Base-by-base conservation (phyloP, 1,140 invertebrate species). In the Saccostrea cuccullata region DNA sequence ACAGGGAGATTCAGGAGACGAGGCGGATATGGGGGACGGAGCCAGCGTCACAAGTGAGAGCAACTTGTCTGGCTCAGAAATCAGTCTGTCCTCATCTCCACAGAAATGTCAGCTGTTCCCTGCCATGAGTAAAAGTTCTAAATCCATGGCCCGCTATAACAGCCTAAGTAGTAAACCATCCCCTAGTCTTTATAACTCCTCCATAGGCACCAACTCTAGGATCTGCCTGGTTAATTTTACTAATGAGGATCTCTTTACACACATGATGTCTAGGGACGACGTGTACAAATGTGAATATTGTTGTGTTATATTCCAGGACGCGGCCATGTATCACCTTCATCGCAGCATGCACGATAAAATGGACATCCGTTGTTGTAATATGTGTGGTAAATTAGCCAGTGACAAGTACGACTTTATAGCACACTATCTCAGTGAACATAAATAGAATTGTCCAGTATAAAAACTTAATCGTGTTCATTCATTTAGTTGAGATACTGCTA, bases 311-410 rank as follows among this genome's bases (percentile, higher is more conserved):
- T 93, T 93, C 82, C 91, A 92, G 20, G 92, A 93, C 87, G 91
- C 92, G 2, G 92, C 92, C 13, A 92, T 93, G 92, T 93, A 93
- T 82, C 91, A 93, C 85, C 87, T 93, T 36, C 92, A 93, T 67
- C 89, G 91, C 55, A 91, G 91, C 83, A 92, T 93, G 92, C 92
- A 93, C 67, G 92, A 93, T 84, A 93, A 93, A 86, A 92, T 92
- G 91, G 92, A 93, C 73, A 87, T 91, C 17, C 89, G 92, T 20
- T 92, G 92, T 85, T 93, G 92, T 82, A 93, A 93, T 70, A 56
- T 92, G 13, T 93, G 92, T 89, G 92, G 92, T 2, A 92, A 92
- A 84, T 87, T 92, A 86, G 84, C 91, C 26, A 82, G 88, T 56
- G 92, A 93, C 84, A 93, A 93, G 73, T 91, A 92, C 82, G 92